phyloP scores from a whole-genome alignment of 2,113 vertebrate species.

The Shinisaurus crocodilurus region DNA sequence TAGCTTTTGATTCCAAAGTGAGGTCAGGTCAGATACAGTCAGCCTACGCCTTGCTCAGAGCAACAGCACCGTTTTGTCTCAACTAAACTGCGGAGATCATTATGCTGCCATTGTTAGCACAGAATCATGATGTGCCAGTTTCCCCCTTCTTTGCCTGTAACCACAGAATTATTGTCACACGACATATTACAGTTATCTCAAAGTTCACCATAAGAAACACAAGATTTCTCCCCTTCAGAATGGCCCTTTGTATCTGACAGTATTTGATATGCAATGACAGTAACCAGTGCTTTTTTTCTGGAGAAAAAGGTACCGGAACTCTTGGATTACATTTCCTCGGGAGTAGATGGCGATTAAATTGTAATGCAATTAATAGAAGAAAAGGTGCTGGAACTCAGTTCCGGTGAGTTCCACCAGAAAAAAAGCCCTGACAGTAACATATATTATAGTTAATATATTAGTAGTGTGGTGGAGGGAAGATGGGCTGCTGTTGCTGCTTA shows the following conservation, averaged over 20 bases:
- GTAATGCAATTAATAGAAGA: too few species aligned
- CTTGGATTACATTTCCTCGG: too few species aligned
- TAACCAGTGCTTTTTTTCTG: too few species aligned
- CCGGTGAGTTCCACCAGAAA: too few species aligned
- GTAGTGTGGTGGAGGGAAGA: too few species aligned
- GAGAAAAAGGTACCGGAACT: too few species aligned
- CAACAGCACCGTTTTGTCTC: neutral
- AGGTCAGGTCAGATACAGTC: conserved; percentile 31
- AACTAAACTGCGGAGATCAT: conserved; percentile 10
- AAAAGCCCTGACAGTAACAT: too few species aligned
- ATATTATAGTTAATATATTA: too few species aligned
- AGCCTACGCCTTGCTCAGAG: conserved; percentile 7
- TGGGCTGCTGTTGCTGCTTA: neutral
- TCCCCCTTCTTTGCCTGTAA: neutral
- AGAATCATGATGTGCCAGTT: neutral
- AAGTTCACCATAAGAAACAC: neutral
- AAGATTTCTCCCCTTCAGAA: neutral
- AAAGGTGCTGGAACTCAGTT: too few species aligned
- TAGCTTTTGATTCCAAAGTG: conserved; percentile 31
- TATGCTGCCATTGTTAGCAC: neutral
- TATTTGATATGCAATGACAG: too few species aligned
- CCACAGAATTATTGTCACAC: conserved; percentile 8
- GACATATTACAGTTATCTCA: neutral
- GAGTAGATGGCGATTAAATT: too few species aligned
- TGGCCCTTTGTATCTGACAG: neutral